Conservation (phyloP, 1,140 invertebrate species). For the Cataglyphis hispanica region DNA sequence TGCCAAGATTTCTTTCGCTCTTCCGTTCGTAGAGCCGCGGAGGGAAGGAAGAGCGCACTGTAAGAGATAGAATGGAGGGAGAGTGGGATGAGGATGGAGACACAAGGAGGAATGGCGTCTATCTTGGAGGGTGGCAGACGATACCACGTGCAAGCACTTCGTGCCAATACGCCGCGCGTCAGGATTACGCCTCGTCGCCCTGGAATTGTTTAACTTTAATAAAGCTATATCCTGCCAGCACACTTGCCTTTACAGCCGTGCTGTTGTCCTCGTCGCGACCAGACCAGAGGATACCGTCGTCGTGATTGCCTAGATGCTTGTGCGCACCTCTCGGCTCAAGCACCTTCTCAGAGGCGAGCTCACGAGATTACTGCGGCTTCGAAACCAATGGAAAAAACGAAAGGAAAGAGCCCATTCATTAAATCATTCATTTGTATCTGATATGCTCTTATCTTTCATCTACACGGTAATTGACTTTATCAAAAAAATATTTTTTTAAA, state of each 20-base stretch:
- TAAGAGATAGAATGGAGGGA: background rate
- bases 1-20: slow-evolving; percentile 47
- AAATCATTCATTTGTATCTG: background rate
- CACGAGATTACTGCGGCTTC: slow-evolving; percentile 36
- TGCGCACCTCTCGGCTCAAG: slow-evolving; percentile 37
- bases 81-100: background rate
- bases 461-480: background rate
- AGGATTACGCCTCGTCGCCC: slow-evolving; percentile 58
- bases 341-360: slow-evolving; percentile 32
- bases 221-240: slow-evolving; percentile 42
- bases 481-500: background rate
- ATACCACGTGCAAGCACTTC: slow-evolving; percentile 57
- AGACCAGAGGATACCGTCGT: slow-evolving; percentile 44
- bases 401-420: background rate
- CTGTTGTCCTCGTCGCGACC: slow-evolving; percentile 41
- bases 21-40: background rate
- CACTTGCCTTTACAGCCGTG: slow-evolving; percentile 15
- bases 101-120: slow-evolving; percentile 15
- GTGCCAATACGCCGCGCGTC: slow-evolving; percentile 51
- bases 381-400: slow-evolving; percentile 9
- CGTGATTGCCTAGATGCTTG: slow-evolving; percentile 54
- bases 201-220: slow-evolving; percentile 67
- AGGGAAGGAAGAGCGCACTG: background rate
- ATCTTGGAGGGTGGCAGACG: slow-evolving; percentile 50
- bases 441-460: background rate